Evolutionary conservation across 2,888 invertebrate species (phyloP).

Genomic region (Bellardia bayeri): DNA sequence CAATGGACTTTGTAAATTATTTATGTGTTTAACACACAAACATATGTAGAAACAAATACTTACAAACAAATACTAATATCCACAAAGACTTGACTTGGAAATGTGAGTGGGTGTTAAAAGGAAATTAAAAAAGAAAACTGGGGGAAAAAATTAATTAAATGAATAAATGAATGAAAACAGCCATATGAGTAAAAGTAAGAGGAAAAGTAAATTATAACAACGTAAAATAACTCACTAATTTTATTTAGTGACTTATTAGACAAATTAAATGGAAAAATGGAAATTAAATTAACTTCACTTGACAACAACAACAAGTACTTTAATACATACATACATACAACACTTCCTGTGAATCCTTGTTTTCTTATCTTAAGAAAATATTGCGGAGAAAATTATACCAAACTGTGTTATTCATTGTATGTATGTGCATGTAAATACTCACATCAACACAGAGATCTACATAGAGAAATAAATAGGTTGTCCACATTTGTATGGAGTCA

Average conservation of each 20-base stretch:
- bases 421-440: no score
- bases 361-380: not conserved
- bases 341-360: not conserved
- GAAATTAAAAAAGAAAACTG: not conserved
- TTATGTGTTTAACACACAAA: not conserved
- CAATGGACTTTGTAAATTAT: no score
- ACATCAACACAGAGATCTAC: no score
- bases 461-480: no score
- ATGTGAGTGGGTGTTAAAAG: not conserved
- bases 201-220: slow-evolving; percentile 20
- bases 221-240: slow-evolving; percentile 26
- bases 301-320: slow-evolving; percentile 10
- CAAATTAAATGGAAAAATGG: slow-evolving; percentile 24
- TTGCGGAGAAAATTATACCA: no score
- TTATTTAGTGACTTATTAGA: slow-evolving; percentile 49
- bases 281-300: slow-evolving; percentile 46
- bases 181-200: not conserved
- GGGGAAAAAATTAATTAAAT: not conserved
- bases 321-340: not conserved
- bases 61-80: not conserved
- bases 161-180: not conserved
- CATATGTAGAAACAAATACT: not conserved
- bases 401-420: no score
- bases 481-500: no score
- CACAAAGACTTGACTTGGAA: not conserved